Evolutionary conservation across 2,888 invertebrate genomes (phyloP).

Genomic region (Drosophila conformis): DNA sequence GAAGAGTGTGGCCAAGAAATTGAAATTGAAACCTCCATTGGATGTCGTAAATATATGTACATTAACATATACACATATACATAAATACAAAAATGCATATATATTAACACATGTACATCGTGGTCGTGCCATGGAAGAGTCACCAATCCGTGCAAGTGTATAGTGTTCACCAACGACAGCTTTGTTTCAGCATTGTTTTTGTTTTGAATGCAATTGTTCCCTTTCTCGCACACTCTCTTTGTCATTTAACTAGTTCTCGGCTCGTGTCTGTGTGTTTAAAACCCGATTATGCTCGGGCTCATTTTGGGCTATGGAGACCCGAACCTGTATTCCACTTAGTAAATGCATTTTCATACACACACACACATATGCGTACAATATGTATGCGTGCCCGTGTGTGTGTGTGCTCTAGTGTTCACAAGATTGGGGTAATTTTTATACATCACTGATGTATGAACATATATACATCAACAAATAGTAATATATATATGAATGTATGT

Average conservation of each 20-base stretch:
- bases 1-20: slow-evolving; percentile 8
- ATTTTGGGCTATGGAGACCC: slow-evolving; percentile 35
- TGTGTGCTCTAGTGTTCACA: slow-evolving; percentile 40
- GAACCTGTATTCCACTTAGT: slow-evolving; percentile 54
- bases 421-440: slow-evolving; percentile 30
- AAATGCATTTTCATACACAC: slow-evolving; percentile 45
- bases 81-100: slow-evolving; percentile 1
- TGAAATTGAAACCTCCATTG: slow-evolving; percentile 15
- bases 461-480: not conserved
- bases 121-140: slow-evolving; percentile 42
- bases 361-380: slow-evolving; percentile 9
- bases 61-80: not conserved
- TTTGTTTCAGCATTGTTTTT: slow-evolving; percentile 61
- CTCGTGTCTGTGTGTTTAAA: slow-evolving; percentile 29
- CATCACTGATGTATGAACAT: slow-evolving; percentile 36
- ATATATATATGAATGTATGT: not conserved
- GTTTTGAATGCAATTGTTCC: slow-evolving; percentile 60
- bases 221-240: slow-evolving; percentile 47
- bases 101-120: slow-evolving; percentile 32
- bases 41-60: slow-evolving; percentile 12
- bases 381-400: slow-evolving; percentile 15
- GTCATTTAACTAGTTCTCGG: slow-evolving; percentile 28
- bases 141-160: slow-evolving; percentile 28
- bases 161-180: slow-evolving; percentile 50
- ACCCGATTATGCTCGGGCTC: slow-evolving; percentile 45